A percentile compares a stretch with the other conserved stretches of the same genome.
These are phyloP conservation scores for Planococcus citri DNA, from an alignment of 1,140 invertebrate genomes.

Conservation along the genomic window DNA sequence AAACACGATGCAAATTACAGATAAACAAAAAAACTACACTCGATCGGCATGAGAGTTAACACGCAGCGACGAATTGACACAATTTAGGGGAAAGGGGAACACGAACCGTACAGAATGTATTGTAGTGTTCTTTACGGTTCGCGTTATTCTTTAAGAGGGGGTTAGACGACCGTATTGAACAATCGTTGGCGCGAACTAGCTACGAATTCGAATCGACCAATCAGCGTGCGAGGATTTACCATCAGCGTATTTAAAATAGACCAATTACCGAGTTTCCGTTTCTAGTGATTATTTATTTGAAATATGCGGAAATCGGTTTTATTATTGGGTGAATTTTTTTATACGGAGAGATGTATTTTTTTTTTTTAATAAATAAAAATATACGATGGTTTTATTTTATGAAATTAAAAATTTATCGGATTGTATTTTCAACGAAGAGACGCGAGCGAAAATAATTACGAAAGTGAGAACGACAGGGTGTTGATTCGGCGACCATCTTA, in stretches of 20 bases:
- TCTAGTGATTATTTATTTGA: not conserved
- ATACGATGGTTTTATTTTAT: too few species aligned
- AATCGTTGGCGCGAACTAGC: not conserved
- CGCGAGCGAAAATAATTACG: too few species aligned
- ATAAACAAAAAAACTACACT: slow-evolving; percentile 12
- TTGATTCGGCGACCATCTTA: too few species aligned
- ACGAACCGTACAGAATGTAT: slow-evolving; percentile 5
- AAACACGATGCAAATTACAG: not conserved
- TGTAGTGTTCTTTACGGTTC: not conserved
- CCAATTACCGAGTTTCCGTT: not conserved
- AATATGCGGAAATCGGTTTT: slow-evolving; percentile 6
- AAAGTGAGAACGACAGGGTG: too few species aligned
- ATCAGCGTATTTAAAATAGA: not conserved
- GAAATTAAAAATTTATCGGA: too few species aligned
- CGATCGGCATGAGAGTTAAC: slow-evolving; percentile 17
- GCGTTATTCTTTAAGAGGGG: not conserved
- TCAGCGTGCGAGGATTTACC: not conserved
- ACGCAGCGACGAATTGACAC: slow-evolving; percentile 18
- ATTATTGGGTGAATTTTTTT: too few species aligned
- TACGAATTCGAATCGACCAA: not conserved
- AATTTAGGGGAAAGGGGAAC: not conserved
- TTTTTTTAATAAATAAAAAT: too few species aligned
- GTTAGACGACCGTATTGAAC: slow-evolving; percentile 8
- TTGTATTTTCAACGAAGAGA: too few species aligned
- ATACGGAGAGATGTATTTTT: too few species aligned